Conservation (phyloP, 2,888 invertebrate species). For the Cenopis cana region DNA sequence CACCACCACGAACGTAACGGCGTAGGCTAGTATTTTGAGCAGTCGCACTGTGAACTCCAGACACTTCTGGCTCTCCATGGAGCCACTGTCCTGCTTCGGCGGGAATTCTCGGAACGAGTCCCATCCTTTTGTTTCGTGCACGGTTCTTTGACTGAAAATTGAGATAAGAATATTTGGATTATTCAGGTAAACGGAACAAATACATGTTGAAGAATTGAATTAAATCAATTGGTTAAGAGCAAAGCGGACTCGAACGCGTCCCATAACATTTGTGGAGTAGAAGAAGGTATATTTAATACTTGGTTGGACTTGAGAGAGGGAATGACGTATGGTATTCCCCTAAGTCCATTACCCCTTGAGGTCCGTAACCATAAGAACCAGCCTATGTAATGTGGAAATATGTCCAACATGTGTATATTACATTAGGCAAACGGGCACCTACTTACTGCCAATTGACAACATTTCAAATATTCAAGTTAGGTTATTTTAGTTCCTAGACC, state of each 20-base stretch:
- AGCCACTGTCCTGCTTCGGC: constrained; percentile 94
- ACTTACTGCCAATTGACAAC: too few species aligned
- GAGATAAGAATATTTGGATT: constrained; percentile 26
- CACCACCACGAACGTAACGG: constrained; percentile 93
- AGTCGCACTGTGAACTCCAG: constrained; percentile 93
- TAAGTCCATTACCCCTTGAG: too few species aligned
- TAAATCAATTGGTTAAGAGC: not conserved
- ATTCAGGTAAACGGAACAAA: not conserved
- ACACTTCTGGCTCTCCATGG: constrained; percentile 94
- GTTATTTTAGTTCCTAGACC: too few species aligned
- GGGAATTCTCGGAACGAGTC: constrained; percentile 98
- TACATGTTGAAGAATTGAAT: not conserved
- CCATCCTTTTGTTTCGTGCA: constrained; percentile 97
- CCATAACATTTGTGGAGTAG: too few species aligned
- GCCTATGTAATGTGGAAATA: too few species aligned
- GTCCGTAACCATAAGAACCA: too few species aligned
- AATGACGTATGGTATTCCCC: not conserved
- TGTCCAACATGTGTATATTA: too few species aligned
- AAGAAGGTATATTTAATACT: not conserved
- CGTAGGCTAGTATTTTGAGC: constrained; percentile 93
- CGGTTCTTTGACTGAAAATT: constrained; percentile 90
- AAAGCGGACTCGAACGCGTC: not conserved
- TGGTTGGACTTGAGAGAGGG: not conserved
- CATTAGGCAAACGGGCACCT: too few species aligned
- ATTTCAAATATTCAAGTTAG: too few species aligned